Percentiles rank a stretch among this genome's conserved stretches.
These are phyloP conservation scores for Ryuthela nishihirai DNA, from an alignment of 2,888 invertebrate species.

Conservation along the genomic window DNA sequence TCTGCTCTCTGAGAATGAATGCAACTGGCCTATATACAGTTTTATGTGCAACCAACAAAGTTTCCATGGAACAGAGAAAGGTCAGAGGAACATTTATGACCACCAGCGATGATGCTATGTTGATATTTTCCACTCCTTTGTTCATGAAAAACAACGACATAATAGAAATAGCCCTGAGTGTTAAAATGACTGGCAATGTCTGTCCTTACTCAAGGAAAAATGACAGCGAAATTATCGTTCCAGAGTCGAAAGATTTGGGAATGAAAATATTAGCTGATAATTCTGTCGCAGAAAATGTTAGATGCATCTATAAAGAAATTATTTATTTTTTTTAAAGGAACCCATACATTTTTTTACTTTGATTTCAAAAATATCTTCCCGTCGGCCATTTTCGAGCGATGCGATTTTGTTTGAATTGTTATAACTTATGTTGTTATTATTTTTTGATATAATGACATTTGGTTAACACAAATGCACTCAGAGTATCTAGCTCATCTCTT, in stretches of 20 bases:
- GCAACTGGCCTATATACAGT: constrained; percentile 8
- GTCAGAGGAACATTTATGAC: constrained; percentile 11
- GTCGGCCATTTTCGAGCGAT: too few relatives aligned
- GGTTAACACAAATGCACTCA: too few relatives aligned
- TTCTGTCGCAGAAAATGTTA: not conserved
- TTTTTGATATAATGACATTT: too few relatives aligned
- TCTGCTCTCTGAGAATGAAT: constrained; percentile 4
- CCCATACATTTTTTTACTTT: too few relatives aligned
- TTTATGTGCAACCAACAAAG: constrained; percentile 1
- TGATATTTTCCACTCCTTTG: constrained; percentile 6
- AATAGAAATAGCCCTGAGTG: constrained; percentile 1
- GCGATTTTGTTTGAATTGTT: too few relatives aligned
- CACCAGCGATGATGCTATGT: constrained; percentile 2
- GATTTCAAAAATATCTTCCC: too few relatives aligned
- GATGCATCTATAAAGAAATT: constrained; percentile 12
- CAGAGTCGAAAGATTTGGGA: constrained; percentile 12
- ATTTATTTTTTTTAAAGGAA: constrained; percentile 10
- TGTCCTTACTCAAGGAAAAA: not conserved
- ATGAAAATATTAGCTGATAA: constrained; percentile 4
- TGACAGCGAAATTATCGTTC: constrained; percentile 12
- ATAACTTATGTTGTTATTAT: too few relatives aligned
- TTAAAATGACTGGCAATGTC: constrained; percentile 17
- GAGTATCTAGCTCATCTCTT: too few relatives aligned
- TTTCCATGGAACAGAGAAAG: constrained; percentile 3
- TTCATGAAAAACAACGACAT: constrained; percentile 1